Evolutionary conservation across 2,888 invertebrate genomes (phyloP).

Genomic region (Apomyelois bistriatella): DNA sequence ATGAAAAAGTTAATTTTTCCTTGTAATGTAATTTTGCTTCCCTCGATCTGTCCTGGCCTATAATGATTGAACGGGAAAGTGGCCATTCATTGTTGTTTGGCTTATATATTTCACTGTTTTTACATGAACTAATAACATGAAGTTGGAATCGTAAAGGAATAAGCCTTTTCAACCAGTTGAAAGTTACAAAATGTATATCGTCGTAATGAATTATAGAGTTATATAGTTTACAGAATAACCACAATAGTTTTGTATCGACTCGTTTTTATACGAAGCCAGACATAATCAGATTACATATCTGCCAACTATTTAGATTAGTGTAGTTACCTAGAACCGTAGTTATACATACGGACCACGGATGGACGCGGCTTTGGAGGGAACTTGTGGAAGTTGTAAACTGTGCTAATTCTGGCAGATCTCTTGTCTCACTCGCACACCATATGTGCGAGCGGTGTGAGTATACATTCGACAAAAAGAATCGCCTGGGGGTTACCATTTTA

Average conservation of each 20-base stretch:
- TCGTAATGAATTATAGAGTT: constrained; percentile 12
- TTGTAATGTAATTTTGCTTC: not conserved
- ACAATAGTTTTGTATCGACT: constrained; percentile 14
- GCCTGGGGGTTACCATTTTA: no score
- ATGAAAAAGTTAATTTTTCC: not conserved
- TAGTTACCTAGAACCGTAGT: constrained; percentile 46
- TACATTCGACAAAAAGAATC: no score
- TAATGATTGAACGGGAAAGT: not conserved
- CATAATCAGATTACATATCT: constrained; percentile 43
- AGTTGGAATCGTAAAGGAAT: no score
- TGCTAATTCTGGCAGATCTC: not conserved
- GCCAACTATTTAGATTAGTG: constrained; percentile 46
- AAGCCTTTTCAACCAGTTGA: no score
- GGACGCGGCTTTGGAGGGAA: not conserved
- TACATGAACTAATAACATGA: not conserved
- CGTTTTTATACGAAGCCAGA: constrained; percentile 20
- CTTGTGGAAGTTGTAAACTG: not conserved
- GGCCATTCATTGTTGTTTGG: not conserved
- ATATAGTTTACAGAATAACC: constrained; percentile 11
- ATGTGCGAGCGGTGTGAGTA: no score
- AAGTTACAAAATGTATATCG: constrained; percentile 1
- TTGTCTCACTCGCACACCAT: no score
- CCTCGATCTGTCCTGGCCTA: not conserved
- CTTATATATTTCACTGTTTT: not conserved
- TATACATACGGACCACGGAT: constrained; percentile 33